These are phyloP conservation scores for Taphrorychus bicolor DNA, from an alignment of 2,888 invertebrate species.

Conservation along the genomic window DNA sequence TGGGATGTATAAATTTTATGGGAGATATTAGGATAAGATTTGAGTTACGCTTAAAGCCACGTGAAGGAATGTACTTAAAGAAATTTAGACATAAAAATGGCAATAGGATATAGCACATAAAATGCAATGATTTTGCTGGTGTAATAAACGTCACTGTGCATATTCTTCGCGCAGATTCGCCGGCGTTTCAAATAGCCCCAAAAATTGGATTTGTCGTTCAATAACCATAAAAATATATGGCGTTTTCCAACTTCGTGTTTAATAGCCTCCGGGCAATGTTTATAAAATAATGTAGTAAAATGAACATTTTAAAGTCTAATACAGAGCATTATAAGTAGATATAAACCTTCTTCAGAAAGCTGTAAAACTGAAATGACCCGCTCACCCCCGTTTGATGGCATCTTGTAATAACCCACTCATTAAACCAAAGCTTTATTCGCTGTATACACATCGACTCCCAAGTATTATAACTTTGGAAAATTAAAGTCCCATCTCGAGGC, in stretches of 20 bases:
- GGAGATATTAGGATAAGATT: slow-evolving; percentile 28
- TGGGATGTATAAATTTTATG: slow-evolving; percentile 21
- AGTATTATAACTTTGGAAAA: slow-evolving; percentile 31
- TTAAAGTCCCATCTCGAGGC: slow-evolving; percentile 4
- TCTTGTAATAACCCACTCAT: slow-evolving; percentile 40
- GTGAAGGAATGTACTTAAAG: slow-evolving; percentile 33
- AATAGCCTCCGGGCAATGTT: slow-evolving; percentile 59
- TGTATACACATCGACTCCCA: slow-evolving; percentile 30
- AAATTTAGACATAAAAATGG: slow-evolving; percentile 54
- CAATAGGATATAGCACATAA: slow-evolving; percentile 56
- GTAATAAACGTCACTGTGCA: slow-evolving; percentile 58
- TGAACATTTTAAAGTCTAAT: slow-evolving; percentile 60
- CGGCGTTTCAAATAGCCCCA: slow-evolving; percentile 60
- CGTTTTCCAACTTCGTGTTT: slow-evolving; percentile 60
- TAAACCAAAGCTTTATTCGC: slow-evolving; percentile 38
- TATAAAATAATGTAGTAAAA: slow-evolving; percentile 62
- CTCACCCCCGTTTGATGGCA: slow-evolving; percentile 45
- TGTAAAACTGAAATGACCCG: slow-evolving; percentile 55
- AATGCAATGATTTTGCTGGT: slow-evolving; percentile 54
- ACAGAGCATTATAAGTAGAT: slow-evolving; percentile 58
- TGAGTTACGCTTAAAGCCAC: slow-evolving; percentile 21
- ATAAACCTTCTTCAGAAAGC: slow-evolving; percentile 56
- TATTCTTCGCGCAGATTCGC: slow-evolving; percentile 53
- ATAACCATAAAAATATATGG: slow-evolving; percentile 62
- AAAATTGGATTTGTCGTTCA: slow-evolving; percentile 62